phyloP scores from a whole-genome alignment of 1,140 invertebrate species.

The Phenacoccus solenopsis region DNA sequence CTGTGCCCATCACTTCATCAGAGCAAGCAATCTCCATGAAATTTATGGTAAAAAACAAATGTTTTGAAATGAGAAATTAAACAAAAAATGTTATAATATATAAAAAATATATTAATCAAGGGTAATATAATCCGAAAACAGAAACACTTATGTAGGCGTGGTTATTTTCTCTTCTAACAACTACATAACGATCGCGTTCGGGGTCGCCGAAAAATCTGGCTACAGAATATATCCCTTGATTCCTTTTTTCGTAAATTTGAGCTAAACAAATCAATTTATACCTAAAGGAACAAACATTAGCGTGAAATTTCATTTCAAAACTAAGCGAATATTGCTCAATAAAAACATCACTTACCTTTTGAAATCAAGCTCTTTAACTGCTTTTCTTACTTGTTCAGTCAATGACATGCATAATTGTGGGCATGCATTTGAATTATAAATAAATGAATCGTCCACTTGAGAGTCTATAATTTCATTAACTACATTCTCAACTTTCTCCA shows the following conservation, averaged over 20 bases:
- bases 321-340: not conserved
- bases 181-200: not conserved
- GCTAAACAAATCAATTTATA: constrained; percentile 5
- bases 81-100: not conserved
- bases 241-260: constrained; percentile 4
- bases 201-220: not conserved
- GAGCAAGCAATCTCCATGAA: too few species aligned
- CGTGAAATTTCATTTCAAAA: not conserved
- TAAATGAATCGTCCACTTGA: not conserved
- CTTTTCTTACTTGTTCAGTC: not conserved
- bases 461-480: not conserved
- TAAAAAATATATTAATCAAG: not conserved
- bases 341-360: not conserved
- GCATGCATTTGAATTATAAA: not conserved
- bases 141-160: not conserved
- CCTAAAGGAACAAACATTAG: not conserved
- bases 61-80: not conserved
- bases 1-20: too few species aligned
- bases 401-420: not conserved
- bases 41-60: too few species aligned
- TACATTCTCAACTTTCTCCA: not conserved
- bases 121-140: not conserved
- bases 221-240: not conserved
- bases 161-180: not conserved
- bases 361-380: not conserved